Evolutionary conservation across 2,888 invertebrate species (phyloP).

Genomic region (Ophonus ardosiacus): DNA sequence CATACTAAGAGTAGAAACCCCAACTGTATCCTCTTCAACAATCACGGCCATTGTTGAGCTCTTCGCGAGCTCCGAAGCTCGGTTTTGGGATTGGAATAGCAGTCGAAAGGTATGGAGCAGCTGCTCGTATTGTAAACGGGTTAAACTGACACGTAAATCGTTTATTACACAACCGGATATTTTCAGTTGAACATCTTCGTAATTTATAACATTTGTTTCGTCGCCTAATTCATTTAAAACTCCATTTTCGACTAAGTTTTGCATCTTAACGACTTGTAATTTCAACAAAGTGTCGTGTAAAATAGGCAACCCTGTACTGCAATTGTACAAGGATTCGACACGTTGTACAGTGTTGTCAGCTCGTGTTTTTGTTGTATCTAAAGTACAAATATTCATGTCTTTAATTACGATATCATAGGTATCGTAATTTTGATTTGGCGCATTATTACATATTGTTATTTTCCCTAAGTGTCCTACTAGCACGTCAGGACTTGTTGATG

Average conservation of each 20-base stretch:
- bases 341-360: background rate
- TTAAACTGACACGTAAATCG: conserved; percentile 90
- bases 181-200: conserved; percentile 73
- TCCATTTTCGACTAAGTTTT: background rate
- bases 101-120: conserved; percentile 84
- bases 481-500: conserved; percentile 87
- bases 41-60: conserved; percentile 66
- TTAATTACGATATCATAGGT: conserved; percentile 85
- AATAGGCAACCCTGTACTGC: conserved; percentile 87
- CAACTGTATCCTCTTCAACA: conserved; percentile 65
- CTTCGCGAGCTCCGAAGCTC: no score
- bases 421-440: conserved; percentile 66
- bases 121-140: conserved; percentile 93
- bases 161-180: conserved; percentile 89
- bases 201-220: background rate
- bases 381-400: conserved; percentile 92
- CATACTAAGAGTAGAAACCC: conserved; percentile 78
- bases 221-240: background rate
- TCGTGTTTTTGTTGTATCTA: conserved; percentile 79
- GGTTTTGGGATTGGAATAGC: conserved; percentile 69
- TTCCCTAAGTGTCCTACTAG: conserved; percentile 95
- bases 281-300: conserved; percentile 92
- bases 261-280: conserved; percentile 79
- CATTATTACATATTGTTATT: conserved; percentile 81
- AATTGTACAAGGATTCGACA: conserved; percentile 80